Evolutionary conservation across 2,797 vertebrate species (phyloP).

Genomic region (Cryptoblepharus egeriae): DNA sequence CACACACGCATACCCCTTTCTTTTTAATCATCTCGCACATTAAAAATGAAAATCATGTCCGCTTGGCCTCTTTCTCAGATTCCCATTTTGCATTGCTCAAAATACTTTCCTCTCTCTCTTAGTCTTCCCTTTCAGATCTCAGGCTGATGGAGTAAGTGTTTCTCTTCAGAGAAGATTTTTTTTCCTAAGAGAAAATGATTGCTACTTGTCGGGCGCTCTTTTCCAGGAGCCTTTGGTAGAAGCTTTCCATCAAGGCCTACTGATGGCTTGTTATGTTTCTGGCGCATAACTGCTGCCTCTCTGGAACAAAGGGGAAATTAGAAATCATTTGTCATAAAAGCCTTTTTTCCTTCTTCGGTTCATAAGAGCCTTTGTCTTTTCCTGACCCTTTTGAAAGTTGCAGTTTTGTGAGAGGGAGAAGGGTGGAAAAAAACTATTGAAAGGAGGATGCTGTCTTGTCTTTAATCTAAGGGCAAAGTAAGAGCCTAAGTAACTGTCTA

Average conservation of each 20-base stretch:
- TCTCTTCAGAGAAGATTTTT: slow-evolving; percentile 80
- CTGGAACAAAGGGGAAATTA: slow-evolving; percentile 97
- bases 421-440: slow-evolving; percentile 73
- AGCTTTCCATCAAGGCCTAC: slow-evolving; percentile 86
- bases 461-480: slow-evolving; percentile 94
- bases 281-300: slow-evolving; percentile 82
- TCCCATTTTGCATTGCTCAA: slow-evolving; percentile 29
- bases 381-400: slow-evolving; percentile 92
- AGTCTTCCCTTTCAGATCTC: slow-evolving; percentile 59
- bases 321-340: slow-evolving; percentile 97
- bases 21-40: neutral
- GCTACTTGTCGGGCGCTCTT: slow-evolving; percentile 76
- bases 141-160: slow-evolving; percentile 62
- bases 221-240: slow-evolving; percentile 72
- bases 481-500: slow-evolving; percentile 85
- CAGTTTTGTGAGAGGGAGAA: slow-evolving; percentile 74
- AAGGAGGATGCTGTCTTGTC: slow-evolving; percentile 80
- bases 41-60: slow-evolving; percentile 42
- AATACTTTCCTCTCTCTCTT: slow-evolving; percentile 32
- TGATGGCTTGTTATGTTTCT: slow-evolving; percentile 79
- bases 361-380: slow-evolving; percentile 89
- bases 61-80: slow-evolving; percentile 23
- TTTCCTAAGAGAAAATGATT: slow-evolving; percentile 78
- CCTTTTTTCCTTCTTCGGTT: slow-evolving; percentile 86
- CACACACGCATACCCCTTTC: neutral